phyloP scores from a whole-genome alignment of 2,797 vertebrate genomes.

The Nasua narica region DNA sequence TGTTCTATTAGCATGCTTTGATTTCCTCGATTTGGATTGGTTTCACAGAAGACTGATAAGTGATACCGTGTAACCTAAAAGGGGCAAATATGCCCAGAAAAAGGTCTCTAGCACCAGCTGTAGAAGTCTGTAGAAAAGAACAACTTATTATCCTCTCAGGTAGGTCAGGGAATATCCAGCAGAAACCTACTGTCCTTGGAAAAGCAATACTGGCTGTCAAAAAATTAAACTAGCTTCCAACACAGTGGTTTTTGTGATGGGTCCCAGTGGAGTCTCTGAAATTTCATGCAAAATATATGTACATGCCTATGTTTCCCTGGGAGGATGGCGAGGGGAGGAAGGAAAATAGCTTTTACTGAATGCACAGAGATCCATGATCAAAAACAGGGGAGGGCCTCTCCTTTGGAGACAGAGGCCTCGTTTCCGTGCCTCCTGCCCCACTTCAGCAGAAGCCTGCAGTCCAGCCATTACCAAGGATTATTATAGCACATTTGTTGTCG shows the following conservation, averaged over 20 bases:
- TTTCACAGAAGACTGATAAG: neutral
- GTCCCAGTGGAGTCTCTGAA: neutral
- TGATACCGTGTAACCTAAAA: neutral
- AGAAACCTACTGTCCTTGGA: neutral
- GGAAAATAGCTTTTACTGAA: neutral
- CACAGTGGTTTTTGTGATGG: neutral
- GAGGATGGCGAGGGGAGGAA: rapidly evolving
- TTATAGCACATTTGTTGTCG: neutral
- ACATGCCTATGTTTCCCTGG: neutral
- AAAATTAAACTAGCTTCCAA: neutral
- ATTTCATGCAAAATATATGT: neutral
- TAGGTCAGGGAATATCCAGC: neutral
- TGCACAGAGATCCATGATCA: neutral
- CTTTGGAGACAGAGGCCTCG: neutral
- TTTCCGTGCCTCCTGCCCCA: neutral
- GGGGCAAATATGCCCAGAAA: neutral
- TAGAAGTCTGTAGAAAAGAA: neutral
- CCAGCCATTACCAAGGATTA: rapidly evolving
- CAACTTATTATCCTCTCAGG: neutral
- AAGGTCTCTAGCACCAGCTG: neutral
- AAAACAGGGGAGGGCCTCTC: neutral
- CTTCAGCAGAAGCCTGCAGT: neutral
- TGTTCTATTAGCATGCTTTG: neutral
- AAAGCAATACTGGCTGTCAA: neutral
- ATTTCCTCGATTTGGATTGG: neutral